Conservation (phyloP, 2,888 invertebrate genomes). For the Mesorhabditis spiculigera region DNA sequence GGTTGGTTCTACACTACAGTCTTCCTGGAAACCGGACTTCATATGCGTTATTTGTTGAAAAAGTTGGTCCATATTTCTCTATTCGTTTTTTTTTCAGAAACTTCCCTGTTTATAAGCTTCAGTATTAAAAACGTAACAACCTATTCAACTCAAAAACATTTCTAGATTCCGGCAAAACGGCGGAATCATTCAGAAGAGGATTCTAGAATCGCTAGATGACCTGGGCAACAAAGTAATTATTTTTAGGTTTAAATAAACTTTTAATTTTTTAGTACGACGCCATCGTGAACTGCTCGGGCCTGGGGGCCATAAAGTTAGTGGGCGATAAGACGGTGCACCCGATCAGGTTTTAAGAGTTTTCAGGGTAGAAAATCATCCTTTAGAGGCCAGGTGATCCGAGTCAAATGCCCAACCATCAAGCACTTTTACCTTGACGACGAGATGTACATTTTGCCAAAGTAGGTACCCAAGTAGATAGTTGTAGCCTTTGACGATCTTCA, state of each 20-base stretch:
- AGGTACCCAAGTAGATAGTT: constrained; percentile 48
- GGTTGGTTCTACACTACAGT: constrained; percentile 34
- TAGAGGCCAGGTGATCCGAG: constrained; percentile 58
- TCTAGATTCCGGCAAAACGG: neutral
- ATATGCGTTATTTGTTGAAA: constrained; percentile 22
- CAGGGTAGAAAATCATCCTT: neutral
- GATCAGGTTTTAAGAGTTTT: constrained; percentile 72
- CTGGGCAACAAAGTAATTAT: neutral
- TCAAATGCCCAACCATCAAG: constrained; percentile 66
- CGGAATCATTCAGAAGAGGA: neutral
- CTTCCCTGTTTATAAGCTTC: neutral
- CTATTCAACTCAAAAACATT: too few relatives aligned
- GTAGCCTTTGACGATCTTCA: constrained; percentile 5
- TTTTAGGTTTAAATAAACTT: neutral
- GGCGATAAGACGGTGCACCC: constrained; percentile 67
- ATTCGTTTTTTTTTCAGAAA: neutral
- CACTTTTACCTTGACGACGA: constrained; percentile 65
- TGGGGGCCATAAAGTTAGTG: constrained; percentile 69
- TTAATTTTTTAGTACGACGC: constrained; percentile 58
- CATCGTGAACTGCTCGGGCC: constrained; percentile 77
- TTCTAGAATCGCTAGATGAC: neutral
- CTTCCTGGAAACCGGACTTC: constrained; percentile 31
- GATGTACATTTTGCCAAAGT: constrained; percentile 78
- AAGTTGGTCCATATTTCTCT: constrained; percentile 14
- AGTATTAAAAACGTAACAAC: neutral